A percentile compares a stretch with the other conserved stretches of the same genome.
phyloP scores from a whole-genome alignment of 2,888 invertebrate species.

The Drosophila tripunctata region DNA sequence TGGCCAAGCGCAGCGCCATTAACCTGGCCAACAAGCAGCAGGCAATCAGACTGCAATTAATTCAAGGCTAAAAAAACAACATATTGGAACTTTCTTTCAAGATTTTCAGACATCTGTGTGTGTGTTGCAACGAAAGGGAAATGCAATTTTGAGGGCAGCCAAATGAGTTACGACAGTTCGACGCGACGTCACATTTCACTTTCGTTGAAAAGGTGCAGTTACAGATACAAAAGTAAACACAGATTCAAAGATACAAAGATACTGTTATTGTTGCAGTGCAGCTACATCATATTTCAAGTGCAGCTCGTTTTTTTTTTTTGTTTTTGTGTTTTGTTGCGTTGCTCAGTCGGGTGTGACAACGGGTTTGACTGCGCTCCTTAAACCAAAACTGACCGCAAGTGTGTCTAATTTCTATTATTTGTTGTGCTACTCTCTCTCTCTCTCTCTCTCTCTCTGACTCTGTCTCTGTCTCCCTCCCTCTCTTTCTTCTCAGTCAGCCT shows the following conservation, averaged over 20 bases:
- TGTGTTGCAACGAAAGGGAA: slow-evolving; percentile 69
- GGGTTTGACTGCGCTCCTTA: slow-evolving; percentile 41
- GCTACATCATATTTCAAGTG: slow-evolving; percentile 63
- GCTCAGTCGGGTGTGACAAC: slow-evolving; percentile 69
- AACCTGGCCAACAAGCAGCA: slow-evolving; percentile 42
- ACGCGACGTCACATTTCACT: slow-evolving; percentile 78
- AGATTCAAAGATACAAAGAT: slow-evolving; percentile 22
- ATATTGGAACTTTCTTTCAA: slow-evolving; percentile 52
- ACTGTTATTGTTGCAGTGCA: slow-evolving; percentile 14
- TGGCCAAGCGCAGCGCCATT: slow-evolving; percentile 53
- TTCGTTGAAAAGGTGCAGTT: slow-evolving; percentile 49
- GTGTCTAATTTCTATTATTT: slow-evolving; percentile 73
- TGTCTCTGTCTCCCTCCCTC: neutral
- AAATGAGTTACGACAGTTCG: slow-evolving; percentile 57
- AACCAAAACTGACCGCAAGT: slow-evolving; percentile 69
- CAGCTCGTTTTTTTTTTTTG: slow-evolving; percentile 16
- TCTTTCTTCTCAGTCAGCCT: neutral
- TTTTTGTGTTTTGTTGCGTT: neutral
- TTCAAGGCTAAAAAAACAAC: slow-evolving; percentile 38
- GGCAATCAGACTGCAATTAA: slow-evolving; percentile 33
- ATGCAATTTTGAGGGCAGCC: slow-evolving; percentile 21
- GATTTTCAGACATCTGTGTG: slow-evolving; percentile 37
- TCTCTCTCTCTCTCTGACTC: neutral
- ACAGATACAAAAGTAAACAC: slow-evolving; percentile 28
- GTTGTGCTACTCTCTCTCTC: slow-evolving; percentile 4